A percentile compares a stretch with the other conserved stretches of the same genome.
These are phyloP conservation scores for Toxostoma redivivum DNA, from an alignment of 2,113 vertebrate species.

Conservation along the genomic window DNA sequence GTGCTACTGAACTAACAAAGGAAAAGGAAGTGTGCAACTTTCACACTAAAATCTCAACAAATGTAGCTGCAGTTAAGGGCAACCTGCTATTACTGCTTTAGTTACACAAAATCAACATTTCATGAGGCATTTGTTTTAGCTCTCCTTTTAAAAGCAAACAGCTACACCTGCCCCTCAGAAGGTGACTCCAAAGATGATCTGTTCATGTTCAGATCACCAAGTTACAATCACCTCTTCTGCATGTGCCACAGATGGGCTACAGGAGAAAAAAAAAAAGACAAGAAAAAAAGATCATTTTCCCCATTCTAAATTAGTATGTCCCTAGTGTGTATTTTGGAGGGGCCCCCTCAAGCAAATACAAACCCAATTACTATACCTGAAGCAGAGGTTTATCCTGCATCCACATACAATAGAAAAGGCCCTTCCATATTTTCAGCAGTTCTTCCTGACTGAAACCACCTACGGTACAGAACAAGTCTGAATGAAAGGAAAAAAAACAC, in stretches of 20 bases:
- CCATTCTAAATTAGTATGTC: neutral
- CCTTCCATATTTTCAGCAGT: constrained; percentile 92
- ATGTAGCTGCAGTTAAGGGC: neutral
- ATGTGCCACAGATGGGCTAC: neutral
- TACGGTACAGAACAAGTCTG: constrained; percentile 6
- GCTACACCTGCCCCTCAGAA: neutral
- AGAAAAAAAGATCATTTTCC: neutral
- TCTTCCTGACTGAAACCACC: constrained; percentile 87
- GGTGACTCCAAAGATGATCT: neutral
- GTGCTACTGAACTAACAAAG: neutral
- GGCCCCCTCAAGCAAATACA: neutral
- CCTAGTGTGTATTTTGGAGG: neutral
- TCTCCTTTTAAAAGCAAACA: neutral
- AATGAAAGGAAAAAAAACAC: neutral
- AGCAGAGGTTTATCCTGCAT: constrained; percentile 90
- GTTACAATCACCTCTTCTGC: neutral
- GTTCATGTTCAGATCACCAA: fast-evolving
- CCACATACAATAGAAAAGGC: constrained; percentile 93
- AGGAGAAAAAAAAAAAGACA: neutral
- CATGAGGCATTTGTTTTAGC: neutral
- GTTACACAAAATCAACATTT: neutral
- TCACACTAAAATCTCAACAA: neutral
- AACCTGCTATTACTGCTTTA: neutral
- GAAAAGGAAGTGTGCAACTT: neutral
- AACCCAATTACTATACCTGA: constrained; percentile 73